These are phyloP conservation scores for Sebastes aleutianus DNA, from an alignment of 2,797 vertebrate genomes.

Conservation along the genomic window DNA sequence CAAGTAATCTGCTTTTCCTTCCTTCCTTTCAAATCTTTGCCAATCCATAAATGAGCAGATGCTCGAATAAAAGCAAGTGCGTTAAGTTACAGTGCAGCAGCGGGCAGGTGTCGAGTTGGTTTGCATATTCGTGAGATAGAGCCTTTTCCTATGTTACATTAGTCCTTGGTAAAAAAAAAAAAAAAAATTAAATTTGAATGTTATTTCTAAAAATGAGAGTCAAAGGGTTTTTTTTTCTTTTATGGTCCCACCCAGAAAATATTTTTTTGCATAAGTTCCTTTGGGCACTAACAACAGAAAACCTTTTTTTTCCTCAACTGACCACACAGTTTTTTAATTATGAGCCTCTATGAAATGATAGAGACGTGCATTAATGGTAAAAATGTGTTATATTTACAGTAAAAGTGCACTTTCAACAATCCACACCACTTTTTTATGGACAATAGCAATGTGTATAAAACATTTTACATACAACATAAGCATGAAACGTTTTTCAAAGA, in stretches of 20 bases:
- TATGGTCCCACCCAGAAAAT: not conserved
- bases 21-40: slow-evolving; percentile 56
- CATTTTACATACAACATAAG: not conserved
- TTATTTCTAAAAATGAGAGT: not conserved
- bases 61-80: slow-evolving; percentile 10
- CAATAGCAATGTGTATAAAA: not conserved
- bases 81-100: not conserved
- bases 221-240: not conserved
- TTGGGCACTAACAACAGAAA: not conserved
- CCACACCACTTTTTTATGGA: not conserved
- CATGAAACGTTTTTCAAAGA: not conserved
- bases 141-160: not conserved
- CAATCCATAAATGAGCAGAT: slow-evolving; percentile 43
- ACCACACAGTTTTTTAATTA: not conserved
- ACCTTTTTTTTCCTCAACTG: not conserved
- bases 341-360: not conserved
- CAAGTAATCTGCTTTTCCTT: slow-evolving; percentile 52
- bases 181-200: not conserved
- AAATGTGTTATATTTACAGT: not conserved
- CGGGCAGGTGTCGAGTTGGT: not conserved
- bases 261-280: not conserved
- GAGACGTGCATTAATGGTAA: not conserved
- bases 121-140: not conserved
- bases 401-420: not conserved
- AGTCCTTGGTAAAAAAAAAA: not conserved